Conservation (phyloP, 2,113 vertebrate species). For the Lanius collurio region DNA sequence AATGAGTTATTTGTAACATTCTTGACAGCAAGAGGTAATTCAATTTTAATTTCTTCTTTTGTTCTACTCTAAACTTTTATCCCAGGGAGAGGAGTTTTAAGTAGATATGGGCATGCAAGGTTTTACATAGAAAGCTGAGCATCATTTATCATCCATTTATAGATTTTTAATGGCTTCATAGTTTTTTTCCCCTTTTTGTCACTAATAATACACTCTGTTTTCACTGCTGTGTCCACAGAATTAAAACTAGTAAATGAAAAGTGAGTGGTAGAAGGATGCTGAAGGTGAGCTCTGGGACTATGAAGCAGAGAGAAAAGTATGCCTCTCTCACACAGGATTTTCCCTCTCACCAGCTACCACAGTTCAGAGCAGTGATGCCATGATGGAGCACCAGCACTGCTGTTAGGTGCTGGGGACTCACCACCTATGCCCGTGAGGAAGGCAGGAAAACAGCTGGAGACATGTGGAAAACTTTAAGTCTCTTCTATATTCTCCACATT, state of each 20-base stretch:
- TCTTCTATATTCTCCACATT: not conserved
- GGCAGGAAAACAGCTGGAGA: not conserved
- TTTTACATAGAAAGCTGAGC: conserved; percentile 15
- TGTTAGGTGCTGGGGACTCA: not conserved
- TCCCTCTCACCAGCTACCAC: not conserved
- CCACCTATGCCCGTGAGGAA: not conserved
- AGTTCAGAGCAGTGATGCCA: not conserved
- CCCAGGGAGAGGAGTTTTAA: not conserved
- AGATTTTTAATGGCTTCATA: not conserved
- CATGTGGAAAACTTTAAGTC: not conserved
- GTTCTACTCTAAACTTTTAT: not conserved
- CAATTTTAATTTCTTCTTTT: not conserved
- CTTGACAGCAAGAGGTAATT: not conserved
- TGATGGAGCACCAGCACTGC: not conserved
- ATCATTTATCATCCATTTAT: not conserved
- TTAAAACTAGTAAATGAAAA: not conserved
- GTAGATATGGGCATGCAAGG: conserved; percentile 5
- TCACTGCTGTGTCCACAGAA: not conserved
- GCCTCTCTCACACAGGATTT: not conserved
- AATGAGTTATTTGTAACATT: not conserved
- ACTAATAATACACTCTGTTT: not conserved
- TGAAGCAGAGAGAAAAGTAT: not conserved
- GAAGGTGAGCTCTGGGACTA: not conserved
- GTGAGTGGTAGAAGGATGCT: not conserved
- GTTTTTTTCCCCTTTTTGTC: not conserved